Conservation (phyloP, 2,888 invertebrate genomes). For the Ichneumon xanthorius region DNA sequence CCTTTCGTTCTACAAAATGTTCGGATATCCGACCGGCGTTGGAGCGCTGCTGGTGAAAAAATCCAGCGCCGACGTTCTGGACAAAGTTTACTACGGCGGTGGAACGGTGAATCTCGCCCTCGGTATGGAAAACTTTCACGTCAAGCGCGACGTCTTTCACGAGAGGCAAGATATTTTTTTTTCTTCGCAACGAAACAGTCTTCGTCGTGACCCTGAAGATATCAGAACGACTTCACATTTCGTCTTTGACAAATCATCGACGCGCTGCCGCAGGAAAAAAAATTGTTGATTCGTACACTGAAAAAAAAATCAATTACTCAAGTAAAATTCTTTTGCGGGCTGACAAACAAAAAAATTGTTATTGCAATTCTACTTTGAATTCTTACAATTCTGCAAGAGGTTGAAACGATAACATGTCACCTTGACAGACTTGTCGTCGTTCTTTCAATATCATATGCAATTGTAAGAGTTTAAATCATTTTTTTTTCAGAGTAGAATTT, state of each 20-base stretch:
- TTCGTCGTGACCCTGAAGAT: background rate
- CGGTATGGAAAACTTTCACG: conserved; percentile 90
- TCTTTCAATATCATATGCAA: no score
- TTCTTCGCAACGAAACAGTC: background rate
- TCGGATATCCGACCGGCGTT: conserved; percentile 97
- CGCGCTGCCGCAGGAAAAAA: no score
- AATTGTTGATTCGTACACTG: no score
- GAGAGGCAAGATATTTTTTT: conserved; percentile 88
- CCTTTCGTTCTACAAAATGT: conserved; percentile 98
- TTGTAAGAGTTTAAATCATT: background rate
- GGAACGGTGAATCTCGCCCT: conserved; percentile 96
- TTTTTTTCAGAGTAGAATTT: no score
- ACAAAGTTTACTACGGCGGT: conserved; percentile 95
- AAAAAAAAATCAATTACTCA: no score
- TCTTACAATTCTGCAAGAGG: no score
- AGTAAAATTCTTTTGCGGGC: no score
- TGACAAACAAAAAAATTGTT: background rate
- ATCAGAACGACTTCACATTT: no score
- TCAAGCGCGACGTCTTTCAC: conserved; percentile 88
- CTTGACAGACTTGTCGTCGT: no score
- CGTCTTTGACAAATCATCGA: no score
- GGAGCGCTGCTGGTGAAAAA: conserved; percentile 95
- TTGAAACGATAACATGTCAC: no score
- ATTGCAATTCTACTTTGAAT: no score
- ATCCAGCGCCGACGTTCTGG: conserved; percentile 87